A percentile compares a stretch with the other conserved stretches of the same genome.
Evolutionary conservation across 2,888 invertebrate genomes (phyloP).

Genomic region (Pinctada fucata): DNA sequence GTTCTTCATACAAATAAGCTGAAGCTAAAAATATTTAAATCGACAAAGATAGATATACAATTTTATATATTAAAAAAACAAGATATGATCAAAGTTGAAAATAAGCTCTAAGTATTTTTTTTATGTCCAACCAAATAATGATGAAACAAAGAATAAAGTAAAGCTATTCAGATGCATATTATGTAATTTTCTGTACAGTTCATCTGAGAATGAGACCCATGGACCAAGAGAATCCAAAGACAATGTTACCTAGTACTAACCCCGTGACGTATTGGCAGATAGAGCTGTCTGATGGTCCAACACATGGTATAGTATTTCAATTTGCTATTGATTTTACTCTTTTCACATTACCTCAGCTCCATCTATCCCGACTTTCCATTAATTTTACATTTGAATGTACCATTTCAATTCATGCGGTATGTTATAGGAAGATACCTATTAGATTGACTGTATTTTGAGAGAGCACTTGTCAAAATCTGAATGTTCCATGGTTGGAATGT

Average conservation of each 20-base stretch:
- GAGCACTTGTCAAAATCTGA: no score
- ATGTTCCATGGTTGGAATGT: no score
- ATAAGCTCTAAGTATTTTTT: not conserved
- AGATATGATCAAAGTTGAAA: not conserved
- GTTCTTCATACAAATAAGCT: no score
- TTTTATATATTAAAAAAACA: not conserved
- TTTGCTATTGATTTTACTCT: no score
- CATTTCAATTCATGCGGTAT: no score
- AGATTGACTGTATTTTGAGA: no score
- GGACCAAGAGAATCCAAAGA: constrained; percentile 67
- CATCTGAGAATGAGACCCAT: constrained; percentile 66
- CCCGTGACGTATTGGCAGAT: constrained; percentile 74
- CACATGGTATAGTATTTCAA: constrained; percentile 36
- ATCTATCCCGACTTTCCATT: no score
- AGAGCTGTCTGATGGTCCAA: constrained; percentile 59
- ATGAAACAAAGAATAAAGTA: not conserved
- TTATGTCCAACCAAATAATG: not conserved
- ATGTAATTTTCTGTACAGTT: constrained; percentile 51
- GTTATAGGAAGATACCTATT: no score
- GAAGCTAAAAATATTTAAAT: no score
- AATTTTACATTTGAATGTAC: no score
- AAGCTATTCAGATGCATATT: no score
- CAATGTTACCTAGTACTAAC: constrained; percentile 67
- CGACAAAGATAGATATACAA: not conserved
- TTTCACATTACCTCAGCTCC: no score